These are phyloP conservation scores for Polyploca ridens DNA, from an alignment of 2,888 invertebrate genomes.

Conservation along the genomic window DNA sequence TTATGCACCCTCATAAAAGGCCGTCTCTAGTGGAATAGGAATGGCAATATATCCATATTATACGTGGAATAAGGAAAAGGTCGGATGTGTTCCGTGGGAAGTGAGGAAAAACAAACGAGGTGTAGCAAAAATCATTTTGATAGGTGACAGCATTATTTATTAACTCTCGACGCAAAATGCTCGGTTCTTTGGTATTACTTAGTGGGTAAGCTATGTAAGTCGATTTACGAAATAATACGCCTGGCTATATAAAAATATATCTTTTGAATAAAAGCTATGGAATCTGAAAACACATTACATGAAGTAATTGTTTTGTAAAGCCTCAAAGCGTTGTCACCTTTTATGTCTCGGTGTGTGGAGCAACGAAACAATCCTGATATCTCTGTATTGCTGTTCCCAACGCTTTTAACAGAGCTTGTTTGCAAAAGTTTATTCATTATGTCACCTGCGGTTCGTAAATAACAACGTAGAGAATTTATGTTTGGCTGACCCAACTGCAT, in stretches of 20 bases:
- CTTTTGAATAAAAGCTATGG: not conserved
- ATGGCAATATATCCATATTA: not conserved
- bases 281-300: not conserved
- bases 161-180: not conserved
- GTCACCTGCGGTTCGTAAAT: not conserved
- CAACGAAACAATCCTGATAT: not conserved
- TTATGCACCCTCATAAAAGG: not conserved
- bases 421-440: not conserved
- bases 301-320: not conserved
- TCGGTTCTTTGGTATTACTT: not conserved
- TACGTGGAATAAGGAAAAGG: slow-evolving; percentile 1
- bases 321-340: slow-evolving; percentile 1
- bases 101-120: slow-evolving; percentile 6
- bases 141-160: not conserved
- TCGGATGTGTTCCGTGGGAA: not conserved
- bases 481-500: not conserved
- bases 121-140: not conserved
- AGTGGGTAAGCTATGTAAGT: not conserved
- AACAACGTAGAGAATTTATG: not conserved
- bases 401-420: not conserved
- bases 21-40: not conserved
- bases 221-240: not conserved
- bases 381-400: not conserved
- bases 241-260: too few species aligned
- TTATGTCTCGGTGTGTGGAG: not conserved